Evolutionary conservation across 2,888 invertebrate species (phyloP).

Genomic region (Synergus gifuensis): DNA sequence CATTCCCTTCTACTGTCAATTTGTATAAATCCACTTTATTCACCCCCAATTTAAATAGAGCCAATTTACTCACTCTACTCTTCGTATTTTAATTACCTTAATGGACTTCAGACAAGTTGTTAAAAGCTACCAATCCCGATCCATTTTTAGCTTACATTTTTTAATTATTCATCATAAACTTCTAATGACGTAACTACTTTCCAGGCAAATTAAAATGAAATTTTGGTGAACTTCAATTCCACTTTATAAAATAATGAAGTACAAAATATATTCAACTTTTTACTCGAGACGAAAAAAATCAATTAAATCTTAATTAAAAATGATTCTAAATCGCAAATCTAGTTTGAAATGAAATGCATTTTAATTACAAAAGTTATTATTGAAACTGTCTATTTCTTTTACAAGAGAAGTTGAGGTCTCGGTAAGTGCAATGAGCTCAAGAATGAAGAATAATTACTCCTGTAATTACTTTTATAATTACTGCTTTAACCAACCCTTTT

Average conservation of each 20-base stretch:
- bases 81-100: conserved; percentile 25
- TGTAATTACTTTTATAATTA: conserved; percentile 38
- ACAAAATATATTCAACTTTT: background rate
- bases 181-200: background rate
- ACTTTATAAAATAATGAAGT: background rate
- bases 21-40: conserved; percentile 30
- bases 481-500: conserved; percentile 10
- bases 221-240: background rate
- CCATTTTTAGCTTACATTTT: background rate
- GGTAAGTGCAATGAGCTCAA: background rate
- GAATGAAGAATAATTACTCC: conserved; percentile 24
- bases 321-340: conserved; percentile 11
- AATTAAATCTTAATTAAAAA: conserved; percentile 12
- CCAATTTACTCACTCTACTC: conserved; percentile 19
- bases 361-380: conserved; percentile 32
- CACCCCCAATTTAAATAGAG: conserved; percentile 23
- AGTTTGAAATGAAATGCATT: conserved; percentile 19
- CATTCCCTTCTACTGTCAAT: background rate
- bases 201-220: background rate
- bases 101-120: conserved; percentile 13
- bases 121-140: background rate
- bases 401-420: conserved; percentile 16
- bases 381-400: conserved; percentile 19
- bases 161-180: background rate
- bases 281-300: background rate